Evolutionary conservation across 2,113 vertebrate genomes (phyloP).

Genomic region (Edolisoma coerulescens): DNA sequence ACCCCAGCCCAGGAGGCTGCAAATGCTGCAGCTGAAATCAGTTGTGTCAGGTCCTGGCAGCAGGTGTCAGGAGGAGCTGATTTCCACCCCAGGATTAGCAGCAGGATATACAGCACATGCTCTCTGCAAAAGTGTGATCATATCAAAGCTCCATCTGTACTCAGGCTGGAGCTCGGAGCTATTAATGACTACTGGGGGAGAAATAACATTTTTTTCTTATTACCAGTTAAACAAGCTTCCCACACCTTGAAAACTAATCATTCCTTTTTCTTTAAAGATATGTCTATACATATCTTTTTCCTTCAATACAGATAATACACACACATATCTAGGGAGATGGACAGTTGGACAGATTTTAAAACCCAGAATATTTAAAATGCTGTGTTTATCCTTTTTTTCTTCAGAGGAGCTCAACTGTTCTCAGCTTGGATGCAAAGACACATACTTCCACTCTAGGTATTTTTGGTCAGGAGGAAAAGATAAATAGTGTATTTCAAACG

Average conservation of each 20-base stretch:
- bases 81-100: slow-evolving; percentile 32
- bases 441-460: slow-evolving; percentile 26
- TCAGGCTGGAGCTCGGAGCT: neutral
- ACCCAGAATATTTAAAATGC: neutral
- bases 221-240: neutral
- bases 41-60: neutral
- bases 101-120: neutral
- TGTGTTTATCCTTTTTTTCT: neutral
- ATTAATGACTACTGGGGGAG: neutral
- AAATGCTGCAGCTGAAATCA: neutral
- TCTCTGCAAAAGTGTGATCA: neutral
- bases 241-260: neutral
- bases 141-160: slow-evolving; percentile 30
- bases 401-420: neutral
- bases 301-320: neutral
- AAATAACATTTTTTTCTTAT: neutral
- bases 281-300: neutral
- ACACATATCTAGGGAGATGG: neutral
- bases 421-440: neutral
- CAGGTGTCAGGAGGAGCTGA: neutral
- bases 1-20: neutral
- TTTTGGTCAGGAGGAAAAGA: slow-evolving; percentile 31
- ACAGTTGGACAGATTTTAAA: neutral
- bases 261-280: neutral
- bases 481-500: neutral